Evolutionary conservation across 2,797 vertebrate genomes (phyloP).

Genomic region (Nannoperca australis): DNA sequence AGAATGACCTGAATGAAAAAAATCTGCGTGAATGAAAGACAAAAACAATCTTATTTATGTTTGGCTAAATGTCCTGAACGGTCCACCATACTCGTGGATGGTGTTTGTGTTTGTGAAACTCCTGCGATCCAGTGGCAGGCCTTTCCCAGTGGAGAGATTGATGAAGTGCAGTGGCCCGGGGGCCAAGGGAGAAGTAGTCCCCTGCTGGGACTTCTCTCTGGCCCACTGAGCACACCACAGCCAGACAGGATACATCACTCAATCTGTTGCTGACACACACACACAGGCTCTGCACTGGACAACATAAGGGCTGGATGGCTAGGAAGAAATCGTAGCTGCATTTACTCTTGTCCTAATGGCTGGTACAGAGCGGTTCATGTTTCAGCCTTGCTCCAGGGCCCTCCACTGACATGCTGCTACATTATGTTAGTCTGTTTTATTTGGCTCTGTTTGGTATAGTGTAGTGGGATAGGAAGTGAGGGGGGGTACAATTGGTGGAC

Average conservation of each 20-base stretch:
- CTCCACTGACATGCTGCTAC: constrained; percentile 79
- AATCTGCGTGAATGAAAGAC: neutral
- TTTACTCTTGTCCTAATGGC: constrained; percentile 82
- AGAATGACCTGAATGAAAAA: neutral
- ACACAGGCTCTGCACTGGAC: constrained; percentile 58
- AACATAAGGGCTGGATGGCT: constrained; percentile 76
- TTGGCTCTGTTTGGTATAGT: constrained; percentile 80
- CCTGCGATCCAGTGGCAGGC: constrained; percentile 57
- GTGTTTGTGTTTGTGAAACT: constrained; percentile 35
- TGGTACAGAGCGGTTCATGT: constrained; percentile 82
- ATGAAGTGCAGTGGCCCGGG: constrained; percentile 80
- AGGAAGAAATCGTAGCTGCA: constrained; percentile 77
- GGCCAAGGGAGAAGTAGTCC: constrained; percentile 73
- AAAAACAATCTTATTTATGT: neutral
- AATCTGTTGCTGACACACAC: constrained; percentile 74
- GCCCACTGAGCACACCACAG: constrained; percentile 83
- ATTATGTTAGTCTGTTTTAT: constrained; percentile 82
- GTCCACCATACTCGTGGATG: neutral
- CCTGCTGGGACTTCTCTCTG: constrained; percentile 84
- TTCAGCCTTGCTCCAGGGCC: constrained; percentile 80
- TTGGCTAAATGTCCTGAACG: constrained; percentile 18
- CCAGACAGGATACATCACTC: constrained; percentile 84
- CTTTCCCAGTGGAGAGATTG: constrained; percentile 81
- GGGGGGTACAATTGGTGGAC: constrained; percentile 58
- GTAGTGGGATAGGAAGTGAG: constrained; percentile 76